Evolutionary conservation across 37 sponge, comb jelly and placozoan species (phyloP), one percentile per base, ranked within the genome.

Genomic region (Agelas oroides): DNA sequence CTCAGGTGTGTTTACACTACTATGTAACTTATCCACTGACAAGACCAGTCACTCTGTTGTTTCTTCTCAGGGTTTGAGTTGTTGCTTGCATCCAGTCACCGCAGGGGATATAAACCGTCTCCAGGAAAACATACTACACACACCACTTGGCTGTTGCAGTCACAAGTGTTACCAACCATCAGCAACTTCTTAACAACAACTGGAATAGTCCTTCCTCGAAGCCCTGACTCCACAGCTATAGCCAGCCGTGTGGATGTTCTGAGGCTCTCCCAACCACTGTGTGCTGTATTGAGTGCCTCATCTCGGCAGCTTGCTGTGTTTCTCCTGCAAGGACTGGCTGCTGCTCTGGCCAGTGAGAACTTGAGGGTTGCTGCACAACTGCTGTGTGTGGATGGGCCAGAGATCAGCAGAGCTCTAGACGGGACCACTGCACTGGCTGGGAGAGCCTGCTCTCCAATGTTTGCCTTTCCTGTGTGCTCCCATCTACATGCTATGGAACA

Each of bases 71-170:
- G 52, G 24, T 64, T 79, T 23, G 27, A 38, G 52, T n/a, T 34
- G 24, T 17, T 63, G 38, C 41, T 61, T 17, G 79, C 66, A 16
- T 32, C 73, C 46, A 34, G 46, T 46, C 75, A 74, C 75, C 57
- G 8, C 21, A 33, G 34, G 20, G 20, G 36, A 36, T 36, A 69
- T 31, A 33, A 38, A 69, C 70, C 34, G 31, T 18, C 37, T 32
- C 70, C 34, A 31, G 20, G 70, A 36, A 30, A 69, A 23, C 63
- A 62, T 11, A 23, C 70, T 31, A 33, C 70, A 8, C 46, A 46
- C 8, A 8, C 46, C 46, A 46, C 46, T 46, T 46, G 46, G 46
- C 46, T 46, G 8, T 8, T 46, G 46, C 46, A 46, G 46, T 46
- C 46, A 46, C 46, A 46, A 46, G 46, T 46, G 46, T 8, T 46